phyloP scores from a whole-genome alignment of 2,797 vertebrate genomes.

The Lacerta agilis region DNA sequence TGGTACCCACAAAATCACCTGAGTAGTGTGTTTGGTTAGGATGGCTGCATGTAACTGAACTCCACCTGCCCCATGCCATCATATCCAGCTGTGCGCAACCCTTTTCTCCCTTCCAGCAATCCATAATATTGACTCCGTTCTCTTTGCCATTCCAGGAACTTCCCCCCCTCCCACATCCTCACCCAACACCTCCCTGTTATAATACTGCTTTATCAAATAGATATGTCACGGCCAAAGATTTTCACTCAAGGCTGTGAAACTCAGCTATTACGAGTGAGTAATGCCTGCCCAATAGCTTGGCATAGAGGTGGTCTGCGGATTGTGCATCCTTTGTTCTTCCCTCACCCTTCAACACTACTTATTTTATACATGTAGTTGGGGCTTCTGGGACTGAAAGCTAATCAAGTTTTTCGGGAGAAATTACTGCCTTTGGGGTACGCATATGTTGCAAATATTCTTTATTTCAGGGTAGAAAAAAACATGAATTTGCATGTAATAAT shows the following conservation, averaged over 20 bases:
- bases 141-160: background rate
- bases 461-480: background rate
- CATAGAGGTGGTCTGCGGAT: background rate
- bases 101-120: background rate
- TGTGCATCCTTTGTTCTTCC: background rate
- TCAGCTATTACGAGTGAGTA: background rate
- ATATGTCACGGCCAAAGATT: background rate
- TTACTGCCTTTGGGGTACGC: background rate
- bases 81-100: background rate
- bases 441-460: background rate
- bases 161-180: background rate
- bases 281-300: background rate
- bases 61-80: background rate
- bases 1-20: background rate
- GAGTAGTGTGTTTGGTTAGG: background rate
- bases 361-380: background rate
- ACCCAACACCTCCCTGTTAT: background rate
- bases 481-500: too few species aligned
- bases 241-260: background rate
- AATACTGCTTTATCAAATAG: background rate
- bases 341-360: too few species aligned
- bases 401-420: background rate
- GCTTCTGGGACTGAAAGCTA: background rate
- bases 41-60: background rate
- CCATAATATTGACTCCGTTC: background rate